These are phyloP conservation scores for Falco concolor DNA, from an alignment of 2,797 vertebrate genomes.

Conservation along the genomic window DNA sequence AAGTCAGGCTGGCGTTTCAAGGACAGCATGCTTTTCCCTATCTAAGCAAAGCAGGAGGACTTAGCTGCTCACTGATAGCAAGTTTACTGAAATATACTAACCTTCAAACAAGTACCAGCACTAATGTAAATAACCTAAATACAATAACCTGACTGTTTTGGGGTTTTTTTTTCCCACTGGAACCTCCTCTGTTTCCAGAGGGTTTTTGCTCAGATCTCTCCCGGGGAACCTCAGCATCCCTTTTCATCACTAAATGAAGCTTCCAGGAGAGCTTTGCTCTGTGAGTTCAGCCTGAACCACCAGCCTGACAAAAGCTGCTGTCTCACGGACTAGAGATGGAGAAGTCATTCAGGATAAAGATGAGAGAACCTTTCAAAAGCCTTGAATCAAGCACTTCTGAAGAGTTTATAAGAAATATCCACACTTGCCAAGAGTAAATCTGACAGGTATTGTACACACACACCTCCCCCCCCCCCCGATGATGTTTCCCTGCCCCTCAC, in stretches of 20 bases:
- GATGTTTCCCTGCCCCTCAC: background rate
- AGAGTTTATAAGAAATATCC: background rate
- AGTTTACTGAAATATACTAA: background rate
- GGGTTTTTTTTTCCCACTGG: background rate
- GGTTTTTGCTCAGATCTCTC: background rate
- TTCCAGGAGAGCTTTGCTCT: background rate
- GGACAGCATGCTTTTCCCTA: rapidly evolving
- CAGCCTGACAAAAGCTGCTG: background rate
- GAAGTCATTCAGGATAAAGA: background rate
- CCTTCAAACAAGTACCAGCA: background rate
- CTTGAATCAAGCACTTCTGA: background rate
- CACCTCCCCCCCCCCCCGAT: background rate
- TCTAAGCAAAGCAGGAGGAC: background rate
- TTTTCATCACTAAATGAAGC: background rate
- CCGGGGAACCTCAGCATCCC: background rate
- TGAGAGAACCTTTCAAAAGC: background rate
- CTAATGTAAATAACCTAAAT: background rate
- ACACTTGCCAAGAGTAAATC: background rate
- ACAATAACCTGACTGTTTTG: background rate
- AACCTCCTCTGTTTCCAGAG: background rate
- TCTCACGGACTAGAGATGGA: background rate
- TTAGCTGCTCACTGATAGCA: background rate
- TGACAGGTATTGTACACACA: background rate
- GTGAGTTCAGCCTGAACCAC: background rate
- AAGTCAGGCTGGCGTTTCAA: background rate